Evolutionary conservation across 2,888 invertebrate species (phyloP).

Genomic region (Drosophila cracens): DNA sequence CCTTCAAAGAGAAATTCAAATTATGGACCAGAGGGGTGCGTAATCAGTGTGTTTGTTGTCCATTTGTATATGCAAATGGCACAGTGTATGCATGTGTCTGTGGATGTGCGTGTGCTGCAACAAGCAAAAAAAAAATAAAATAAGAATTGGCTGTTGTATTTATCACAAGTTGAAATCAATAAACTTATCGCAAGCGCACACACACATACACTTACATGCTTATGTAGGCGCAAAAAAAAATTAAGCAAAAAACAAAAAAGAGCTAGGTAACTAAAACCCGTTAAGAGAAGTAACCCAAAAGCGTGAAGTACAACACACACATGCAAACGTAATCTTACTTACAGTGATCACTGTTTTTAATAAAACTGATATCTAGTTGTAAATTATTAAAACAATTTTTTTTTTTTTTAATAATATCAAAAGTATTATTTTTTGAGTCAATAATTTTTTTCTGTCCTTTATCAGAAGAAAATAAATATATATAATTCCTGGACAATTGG

Average conservation of each 20-base stretch:
- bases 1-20: conserved; percentile 85
- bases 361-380: background rate
- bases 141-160: conserved; percentile 44
- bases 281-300: conserved; percentile 31
- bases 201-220: conserved; percentile 14
- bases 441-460: background rate
- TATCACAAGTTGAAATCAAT: conserved; percentile 81
- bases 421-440: background rate
- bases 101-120: conserved; percentile 18
- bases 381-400: background rate
- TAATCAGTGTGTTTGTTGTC: conserved; percentile 37
- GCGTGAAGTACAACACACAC: conserved; percentile 24
- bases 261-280: conserved; percentile 35
- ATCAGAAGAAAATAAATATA: background rate
- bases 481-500: background rate
- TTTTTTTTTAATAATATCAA: background rate
- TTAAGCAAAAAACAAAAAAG: conserved; percentile 20
- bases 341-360: conserved; percentile 4
- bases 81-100: background rate
- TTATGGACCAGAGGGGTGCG: conserved; percentile 85
- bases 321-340: background rate
- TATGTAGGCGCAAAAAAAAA: conserved; percentile 24
- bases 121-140: conserved; percentile 7
- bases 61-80: conserved; percentile 10
- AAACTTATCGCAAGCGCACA: conserved; percentile 71